Base-by-base conservation (phyloP, 2,888 invertebrate genomes). In the Dascillus cervinus region DNA sequence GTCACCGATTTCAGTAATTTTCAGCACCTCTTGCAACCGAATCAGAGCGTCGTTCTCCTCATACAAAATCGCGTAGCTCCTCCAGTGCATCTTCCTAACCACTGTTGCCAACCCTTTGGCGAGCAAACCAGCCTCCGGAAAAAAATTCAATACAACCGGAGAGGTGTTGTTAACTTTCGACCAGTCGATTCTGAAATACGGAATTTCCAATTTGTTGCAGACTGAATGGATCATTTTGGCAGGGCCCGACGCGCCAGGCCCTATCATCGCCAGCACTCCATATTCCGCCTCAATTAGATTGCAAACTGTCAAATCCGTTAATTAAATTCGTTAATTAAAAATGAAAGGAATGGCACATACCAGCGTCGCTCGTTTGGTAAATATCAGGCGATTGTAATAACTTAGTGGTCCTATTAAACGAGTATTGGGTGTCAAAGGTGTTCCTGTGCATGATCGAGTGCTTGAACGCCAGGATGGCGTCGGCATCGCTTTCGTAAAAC, bases 191-290 rank as follows among this genome's bases (percentile, higher is more conserved):
- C 86, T 77, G 32, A 95, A 70, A 53, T 90, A 86, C 0, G 95
- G 94, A 39, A 95, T 74, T 65, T 90, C 88, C 47, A 88, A 72
- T 34, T 77, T 75, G 55, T 87, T 82, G 47, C 87, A 84, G 43
- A 91, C 77, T 14, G 88, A 86, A 56, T 88, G 82, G 4, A 90
- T 78, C 52, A 89, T 84, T 20, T 77, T 72, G 3, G 83, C 70
- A 0, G 80, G 71, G 21, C 69, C 60, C 41, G 69, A 71, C 23
- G 76, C 71, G 36, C 76, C 75, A 0, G 92, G 90, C 1, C 92
- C 92, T 52, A 94, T 81, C 17, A 95, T 72, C 22, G 82, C 90
- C 3, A 81, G 79, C 2, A 90, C 70, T 31, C 86, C 85, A 36
- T 69, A 67, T 11, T 60, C 17, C 34, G 68, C 66, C 17, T 59